Conservation (phyloP, 2,113 vertebrate species). For the Ornithorhynchus anatinus region DNA sequence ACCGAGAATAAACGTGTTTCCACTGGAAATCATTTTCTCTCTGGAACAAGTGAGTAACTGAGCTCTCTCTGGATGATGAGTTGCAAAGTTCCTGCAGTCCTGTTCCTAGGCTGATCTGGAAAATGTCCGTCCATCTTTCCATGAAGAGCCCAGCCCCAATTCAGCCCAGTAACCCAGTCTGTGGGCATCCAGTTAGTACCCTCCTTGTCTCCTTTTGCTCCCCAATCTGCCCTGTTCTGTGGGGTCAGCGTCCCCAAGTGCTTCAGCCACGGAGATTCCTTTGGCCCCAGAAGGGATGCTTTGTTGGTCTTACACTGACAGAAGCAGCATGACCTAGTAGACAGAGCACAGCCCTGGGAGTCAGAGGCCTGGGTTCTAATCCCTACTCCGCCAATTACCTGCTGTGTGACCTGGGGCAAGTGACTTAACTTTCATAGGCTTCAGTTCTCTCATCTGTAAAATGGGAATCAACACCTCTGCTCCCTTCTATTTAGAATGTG, state of each 20-base stretch:
- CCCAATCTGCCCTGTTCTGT: not conserved
- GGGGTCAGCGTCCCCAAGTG: not conserved
- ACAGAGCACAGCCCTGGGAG: too few species aligned
- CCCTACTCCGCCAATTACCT: too few species aligned
- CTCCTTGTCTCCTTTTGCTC: not conserved
- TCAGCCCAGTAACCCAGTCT: not conserved
- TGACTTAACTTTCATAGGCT: too few species aligned
- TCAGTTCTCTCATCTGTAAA: too few species aligned
- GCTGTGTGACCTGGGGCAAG: too few species aligned
- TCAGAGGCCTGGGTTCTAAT: too few species aligned
- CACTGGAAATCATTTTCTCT: slow-evolving; percentile 61
- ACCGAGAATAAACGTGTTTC: slow-evolving; percentile 65
- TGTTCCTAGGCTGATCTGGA: slow-evolving; percentile 15
- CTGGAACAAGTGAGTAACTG: slow-evolving; percentile 33
- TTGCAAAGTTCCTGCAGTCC: slow-evolving; percentile 33
- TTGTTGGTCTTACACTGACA: too few species aligned
- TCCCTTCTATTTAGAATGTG: too few species aligned
- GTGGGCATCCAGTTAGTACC: not conserved
- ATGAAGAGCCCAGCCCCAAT: not conserved
- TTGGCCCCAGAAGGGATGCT: not conserved
- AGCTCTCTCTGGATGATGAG: slow-evolving; percentile 35
- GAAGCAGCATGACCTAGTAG: too few species aligned
- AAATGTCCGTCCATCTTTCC: not conserved
- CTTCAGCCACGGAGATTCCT: not conserved
- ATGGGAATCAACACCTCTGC: too few species aligned